These are phyloP conservation scores for Sweltsa coloradensis DNA, from an alignment of 1,140 invertebrate genomes.

Conservation along the genomic window DNA sequence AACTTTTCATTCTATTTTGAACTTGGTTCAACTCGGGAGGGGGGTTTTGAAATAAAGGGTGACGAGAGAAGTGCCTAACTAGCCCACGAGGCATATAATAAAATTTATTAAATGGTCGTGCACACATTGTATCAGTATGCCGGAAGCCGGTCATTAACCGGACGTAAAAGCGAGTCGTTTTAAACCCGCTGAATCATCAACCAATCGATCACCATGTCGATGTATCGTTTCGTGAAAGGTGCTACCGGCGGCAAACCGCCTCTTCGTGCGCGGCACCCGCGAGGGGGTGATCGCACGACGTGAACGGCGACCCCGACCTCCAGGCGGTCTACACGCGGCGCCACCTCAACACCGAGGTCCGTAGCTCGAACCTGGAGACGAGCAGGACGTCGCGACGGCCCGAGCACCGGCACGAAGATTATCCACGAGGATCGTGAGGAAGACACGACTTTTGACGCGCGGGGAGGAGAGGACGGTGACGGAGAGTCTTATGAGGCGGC, in stretches of 20 bases:
- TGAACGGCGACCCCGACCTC: constrained; percentile 35
- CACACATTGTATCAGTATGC: too few species aligned
- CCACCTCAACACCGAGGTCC: constrained; percentile 66
- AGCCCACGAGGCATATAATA: too few species aligned
- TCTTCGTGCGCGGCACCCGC: constrained; percentile 68
- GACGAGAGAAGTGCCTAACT: too few species aligned
- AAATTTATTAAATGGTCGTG: too few species aligned
- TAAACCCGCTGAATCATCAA: too few species aligned
- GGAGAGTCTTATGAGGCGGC: constrained; percentile 50
- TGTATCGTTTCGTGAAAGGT: constrained; percentile 58
- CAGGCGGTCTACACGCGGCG: constrained; percentile 71
- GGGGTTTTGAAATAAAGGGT: too few species aligned
- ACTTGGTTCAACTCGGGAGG: too few species aligned
- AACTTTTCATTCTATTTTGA: too few species aligned
- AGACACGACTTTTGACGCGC: constrained; percentile 70
- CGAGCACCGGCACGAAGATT: constrained; percentile 59
- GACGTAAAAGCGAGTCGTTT: too few species aligned
- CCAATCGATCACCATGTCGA: constrained; percentile 40
- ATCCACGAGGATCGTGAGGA: constrained; percentile 69
- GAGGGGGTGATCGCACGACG: constrained; percentile 44
- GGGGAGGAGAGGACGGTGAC: constrained; percentile 67
- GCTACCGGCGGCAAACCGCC: constrained; percentile 34
- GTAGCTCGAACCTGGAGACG: constrained; percentile 68
- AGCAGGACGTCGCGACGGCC: constrained; percentile 63
- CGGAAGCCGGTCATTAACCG: too few species aligned